Evolutionary conservation across 2,888 invertebrate genomes (phyloP).

Genomic region (Entomobrya multifasciata): DNA sequence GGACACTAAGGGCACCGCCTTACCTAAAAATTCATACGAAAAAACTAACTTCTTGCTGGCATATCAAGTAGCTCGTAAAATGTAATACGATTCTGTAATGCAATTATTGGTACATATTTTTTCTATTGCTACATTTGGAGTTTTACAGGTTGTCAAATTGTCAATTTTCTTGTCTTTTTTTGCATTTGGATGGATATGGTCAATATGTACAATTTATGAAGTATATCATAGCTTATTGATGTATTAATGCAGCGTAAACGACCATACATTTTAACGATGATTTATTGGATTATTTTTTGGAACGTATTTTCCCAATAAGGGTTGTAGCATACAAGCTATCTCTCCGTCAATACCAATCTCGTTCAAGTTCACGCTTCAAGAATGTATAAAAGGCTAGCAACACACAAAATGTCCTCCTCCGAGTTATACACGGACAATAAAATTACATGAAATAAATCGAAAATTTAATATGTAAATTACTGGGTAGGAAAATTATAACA

Average conservation of each 20-base stretch:
- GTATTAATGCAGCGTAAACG: no score
- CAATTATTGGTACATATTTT: neutral
- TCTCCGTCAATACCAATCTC: no score
- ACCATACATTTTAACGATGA: no score
- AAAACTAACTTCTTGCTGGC: neutral
- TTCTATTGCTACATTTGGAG: neutral
- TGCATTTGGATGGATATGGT: neutral
- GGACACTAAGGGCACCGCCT: conserved; percentile 59
- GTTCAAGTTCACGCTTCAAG: neutral
- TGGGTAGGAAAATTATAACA: no score
- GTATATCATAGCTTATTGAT: neutral
- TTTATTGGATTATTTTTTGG: no score
- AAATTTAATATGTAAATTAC: conserved; percentile 8
- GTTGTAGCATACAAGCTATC: neutral
- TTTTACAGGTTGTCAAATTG: conserved; percentile 14
- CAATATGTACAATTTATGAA: neutral
- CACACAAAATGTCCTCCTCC: neutral
- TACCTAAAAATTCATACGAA: neutral
- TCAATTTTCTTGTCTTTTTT: neutral
- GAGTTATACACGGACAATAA: neutral
- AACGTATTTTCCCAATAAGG: neutral
- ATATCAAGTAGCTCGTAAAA: neutral
- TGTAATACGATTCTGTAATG: neutral
- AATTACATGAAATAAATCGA: no score
- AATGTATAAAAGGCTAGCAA: neutral